Evolutionary conservation across 37 sponge, comb jelly and placozoan species (phyloP), one percentile per base, ranked within the genome.

Genomic region (Ephydatia muelleri): DNA sequence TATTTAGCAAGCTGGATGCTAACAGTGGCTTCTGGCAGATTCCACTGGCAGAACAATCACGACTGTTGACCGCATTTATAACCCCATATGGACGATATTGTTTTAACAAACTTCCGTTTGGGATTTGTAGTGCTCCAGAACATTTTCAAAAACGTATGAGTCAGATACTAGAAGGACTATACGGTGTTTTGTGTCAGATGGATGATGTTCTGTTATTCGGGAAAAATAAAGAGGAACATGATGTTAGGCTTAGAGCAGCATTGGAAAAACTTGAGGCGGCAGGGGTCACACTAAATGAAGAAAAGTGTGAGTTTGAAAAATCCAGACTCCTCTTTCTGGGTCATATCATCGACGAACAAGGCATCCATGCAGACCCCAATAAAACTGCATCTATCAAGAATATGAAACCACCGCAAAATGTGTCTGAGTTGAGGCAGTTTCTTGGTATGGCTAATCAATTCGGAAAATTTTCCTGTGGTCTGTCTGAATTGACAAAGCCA

Each of bases 1-100:
- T 88, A 21, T 88, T 83, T 66, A 38, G 34, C 64, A 88, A 88
- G 72, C 67, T 88, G 23, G 89, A 89, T 75, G 81, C 90, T 27
- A 89, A 89, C 49, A 76, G 77, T 5, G 84, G 89, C 11, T 88
- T 82, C 36, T 88, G 89, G 89, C 84, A 88, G 35, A 70, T 83
- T 19, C 79, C 78, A n/a, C 68, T 88, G 9, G 49, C 87, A 38
- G 37, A 75, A 27, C 39, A 70, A 33, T 78, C 84, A 69, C 38
- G 38, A 11, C 70, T 32, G 26, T 39, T 85, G 37, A 85, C 89
- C 67, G 83, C 84, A 26, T 83, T 88, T 31, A 88, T 82, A 27
- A 88, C 88, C 12, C 81, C 75, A 28, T 81, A 82, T 27, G 85
- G 85, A 33, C 70, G 80, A 38, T 81, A 69, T 76, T 57, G 83